phyloP scores from a whole-genome alignment of 2,113 vertebrate species.

The Aegotheles bennettii region DNA sequence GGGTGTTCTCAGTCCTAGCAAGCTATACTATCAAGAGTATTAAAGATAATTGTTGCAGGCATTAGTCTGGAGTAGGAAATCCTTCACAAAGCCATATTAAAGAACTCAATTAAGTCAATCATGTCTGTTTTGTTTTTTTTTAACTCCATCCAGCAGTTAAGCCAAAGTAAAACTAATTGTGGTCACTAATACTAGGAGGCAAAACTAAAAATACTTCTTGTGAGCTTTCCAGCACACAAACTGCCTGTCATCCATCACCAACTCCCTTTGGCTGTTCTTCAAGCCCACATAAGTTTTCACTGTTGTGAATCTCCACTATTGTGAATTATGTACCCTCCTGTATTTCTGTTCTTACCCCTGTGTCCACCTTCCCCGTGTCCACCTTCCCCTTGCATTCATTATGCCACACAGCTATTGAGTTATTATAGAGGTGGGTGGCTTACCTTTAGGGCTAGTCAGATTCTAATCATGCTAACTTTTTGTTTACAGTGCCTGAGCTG shows the following conservation, averaged over 20 bases:
- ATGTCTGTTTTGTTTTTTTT: background rate
- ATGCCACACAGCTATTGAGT: background rate
- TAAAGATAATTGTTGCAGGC: background rate
- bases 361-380: background rate
- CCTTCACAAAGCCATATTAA: background rate
- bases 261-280: background rate
- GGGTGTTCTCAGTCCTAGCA: background rate
- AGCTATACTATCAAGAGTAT: background rate
- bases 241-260: conserved; percentile 1
- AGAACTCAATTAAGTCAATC: background rate
- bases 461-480: background rate
- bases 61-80: background rate
- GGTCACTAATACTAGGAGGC: background rate
- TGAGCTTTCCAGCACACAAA: background rate
- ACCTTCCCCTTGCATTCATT: background rate
- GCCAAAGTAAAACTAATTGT: background rate
- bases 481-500: background rate
- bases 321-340: background rate
- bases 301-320: background rate
- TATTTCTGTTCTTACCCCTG: background rate
- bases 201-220: background rate
- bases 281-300: background rate
- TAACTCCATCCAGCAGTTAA: background rate
- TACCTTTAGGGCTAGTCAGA: background rate
- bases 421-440: background rate